These are phyloP conservation scores for Sinosuthora webbiana DNA, from an alignment of 2,113 vertebrate genomes.

Conservation along the genomic window DNA sequence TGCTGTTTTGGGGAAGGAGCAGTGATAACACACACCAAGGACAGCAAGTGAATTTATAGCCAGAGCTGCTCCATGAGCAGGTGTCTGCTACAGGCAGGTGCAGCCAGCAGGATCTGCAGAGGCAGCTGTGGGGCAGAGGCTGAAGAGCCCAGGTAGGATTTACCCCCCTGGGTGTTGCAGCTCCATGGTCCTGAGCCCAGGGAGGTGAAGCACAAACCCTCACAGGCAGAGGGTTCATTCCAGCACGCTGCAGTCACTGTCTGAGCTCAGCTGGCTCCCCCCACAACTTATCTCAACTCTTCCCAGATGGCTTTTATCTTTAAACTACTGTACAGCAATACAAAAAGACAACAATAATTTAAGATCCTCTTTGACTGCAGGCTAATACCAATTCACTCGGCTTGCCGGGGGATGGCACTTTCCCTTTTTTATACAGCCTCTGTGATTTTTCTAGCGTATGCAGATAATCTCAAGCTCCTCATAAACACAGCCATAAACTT, in stretches of 20 bases:
- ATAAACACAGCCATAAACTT: conserved; percentile 37
- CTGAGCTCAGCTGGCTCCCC: neutral
- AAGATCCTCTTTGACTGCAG: conserved; percentile 52
- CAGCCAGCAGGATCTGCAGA: neutral
- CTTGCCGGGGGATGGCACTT: conserved; percentile 13
- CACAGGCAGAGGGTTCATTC: neutral
- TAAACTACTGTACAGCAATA: conserved; percentile 30
- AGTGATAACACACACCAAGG: neutral
- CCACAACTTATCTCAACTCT: conserved; percentile 30
- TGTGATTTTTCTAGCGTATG: conserved; percentile 30
- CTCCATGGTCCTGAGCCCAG: neutral
- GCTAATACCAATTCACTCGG: neutral
- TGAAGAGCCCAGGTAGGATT: neutral
- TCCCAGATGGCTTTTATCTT: conserved; percentile 58
- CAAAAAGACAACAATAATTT: conserved; percentile 46
- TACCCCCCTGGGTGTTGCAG: neutral
- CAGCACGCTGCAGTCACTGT: neutral
- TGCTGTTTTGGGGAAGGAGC: neutral
- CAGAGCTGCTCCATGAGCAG: neutral
- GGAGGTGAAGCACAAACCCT: neutral
- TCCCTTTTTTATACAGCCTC: conserved; percentile 4
- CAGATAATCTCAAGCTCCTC: conserved; percentile 52
- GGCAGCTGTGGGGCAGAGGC: neutral
- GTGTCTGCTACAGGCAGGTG: neutral
- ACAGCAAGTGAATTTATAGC: neutral